Percentiles rank a stretch among this genome's conserved stretches.
These are phyloP conservation scores for Pipra filicauda DNA, from an alignment of 2,113 vertebrate species.

Conservation along the genomic window DNA sequence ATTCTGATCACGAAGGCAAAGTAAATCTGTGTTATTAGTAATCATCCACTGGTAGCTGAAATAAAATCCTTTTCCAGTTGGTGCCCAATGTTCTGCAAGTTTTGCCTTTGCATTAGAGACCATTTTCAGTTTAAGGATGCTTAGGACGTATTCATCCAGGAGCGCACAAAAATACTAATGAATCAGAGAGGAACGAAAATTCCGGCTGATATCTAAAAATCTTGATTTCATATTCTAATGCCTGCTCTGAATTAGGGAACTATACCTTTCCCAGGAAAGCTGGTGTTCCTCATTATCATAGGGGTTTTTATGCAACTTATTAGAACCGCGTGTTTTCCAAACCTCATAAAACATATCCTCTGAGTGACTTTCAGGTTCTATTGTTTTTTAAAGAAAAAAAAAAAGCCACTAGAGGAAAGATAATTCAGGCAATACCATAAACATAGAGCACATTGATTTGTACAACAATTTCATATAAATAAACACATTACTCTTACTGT, in stretches of 20 bases:
- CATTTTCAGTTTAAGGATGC: background rate
- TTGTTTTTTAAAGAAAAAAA: background rate
- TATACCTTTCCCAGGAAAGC: background rate
- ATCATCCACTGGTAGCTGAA: background rate
- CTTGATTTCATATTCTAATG: background rate
- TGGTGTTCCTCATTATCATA: background rate
- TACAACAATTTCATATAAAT: background rate
- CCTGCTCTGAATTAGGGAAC: background rate
- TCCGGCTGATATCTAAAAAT: background rate
- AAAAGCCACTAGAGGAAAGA: background rate
- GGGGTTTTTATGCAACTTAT: background rate
- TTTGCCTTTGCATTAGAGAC: slow-evolving; percentile 9
- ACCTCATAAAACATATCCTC: background rate
- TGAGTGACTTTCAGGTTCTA: background rate
- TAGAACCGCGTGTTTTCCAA: background rate
- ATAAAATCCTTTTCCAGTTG: slow-evolving; percentile 42
- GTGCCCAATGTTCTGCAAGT: slow-evolving; percentile 23
- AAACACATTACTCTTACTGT: background rate
- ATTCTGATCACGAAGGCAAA: slow-evolving; percentile 26
- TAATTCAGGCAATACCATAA: background rate
- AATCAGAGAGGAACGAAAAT: background rate
- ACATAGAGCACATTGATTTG: background rate
- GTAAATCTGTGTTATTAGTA: slow-evolving; percentile 20
- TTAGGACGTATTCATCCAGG: background rate
- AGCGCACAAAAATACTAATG: background rate